Evolutionary conservation across 2,888 invertebrate genomes (phyloP), one percentile per base, ranked within the genome.

Genomic region (Gortyna flavago): DNA sequence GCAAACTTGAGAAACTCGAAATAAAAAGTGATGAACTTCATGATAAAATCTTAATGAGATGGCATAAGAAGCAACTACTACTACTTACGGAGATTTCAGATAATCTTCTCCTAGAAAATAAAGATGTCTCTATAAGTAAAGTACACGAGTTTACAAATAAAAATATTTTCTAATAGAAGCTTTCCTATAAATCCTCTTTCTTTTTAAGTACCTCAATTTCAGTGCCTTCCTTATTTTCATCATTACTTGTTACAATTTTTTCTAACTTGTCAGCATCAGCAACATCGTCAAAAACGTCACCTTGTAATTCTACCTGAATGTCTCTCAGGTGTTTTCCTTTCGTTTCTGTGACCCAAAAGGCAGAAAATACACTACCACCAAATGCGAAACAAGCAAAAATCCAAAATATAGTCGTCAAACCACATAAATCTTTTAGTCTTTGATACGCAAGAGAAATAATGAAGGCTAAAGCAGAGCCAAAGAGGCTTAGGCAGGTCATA

Each of bases 321-420:
- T 97, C 96, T 67, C 95, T 87, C 70, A 97, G 90, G n/a, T 95
- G 94, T 83, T 96, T 97, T 0, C 97, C 96, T 79, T 95, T 97
- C 1, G 97, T 97, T 88, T 97, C 97, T 7, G 96, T 97, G 0
- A 97, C 95, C 54, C 93, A 66, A n/a, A 94, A 90, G 35, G 90
- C 85, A 25, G 95, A 94, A 79, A 97, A 97, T 9, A 92, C 75
- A 18, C 95, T 91, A 0, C 97, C 97, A 8, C 93, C 81, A 67
- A 96, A 92, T n/a, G 95, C 93, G 13, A 95, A 93, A 1, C 87
- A 72, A 1, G 96, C 94, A 84, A 96, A 97, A 85, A 96, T 93
- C 85, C 93, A 94, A 84, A 97, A 97, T 16, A 95, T 93, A 9
- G 94, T 89, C 70, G 95, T 94, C 72, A 96, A 92, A 0, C 96